These are phyloP conservation scores for Epistrophe eligans DNA, from an alignment of 2,888 invertebrate species.

Conservation along the genomic window DNA sequence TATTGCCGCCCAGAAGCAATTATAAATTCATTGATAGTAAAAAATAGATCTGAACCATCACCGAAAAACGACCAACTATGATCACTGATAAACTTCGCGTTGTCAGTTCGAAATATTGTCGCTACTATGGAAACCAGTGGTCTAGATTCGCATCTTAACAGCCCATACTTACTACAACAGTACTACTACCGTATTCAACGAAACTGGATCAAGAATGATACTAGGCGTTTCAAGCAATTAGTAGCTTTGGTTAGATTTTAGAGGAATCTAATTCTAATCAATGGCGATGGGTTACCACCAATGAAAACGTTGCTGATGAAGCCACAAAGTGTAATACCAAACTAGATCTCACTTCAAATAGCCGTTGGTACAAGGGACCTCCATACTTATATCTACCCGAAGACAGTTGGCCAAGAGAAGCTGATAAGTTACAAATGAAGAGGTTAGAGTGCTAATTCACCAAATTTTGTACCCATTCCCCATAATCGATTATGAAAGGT, in stretches of 20 bases:
- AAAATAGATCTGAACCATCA: slow-evolving; percentile 29
- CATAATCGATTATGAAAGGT: neutral
- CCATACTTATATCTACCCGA: neutral
- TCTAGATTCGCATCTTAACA: slow-evolving; percentile 44
- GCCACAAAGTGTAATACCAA: slow-evolving; percentile 17
- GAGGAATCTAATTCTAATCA: slow-evolving; percentile 4
- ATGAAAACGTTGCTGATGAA: slow-evolving; percentile 45
- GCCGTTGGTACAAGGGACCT: slow-evolving; percentile 16
- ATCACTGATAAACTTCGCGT: slow-evolving; percentile 41
- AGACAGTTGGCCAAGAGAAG: neutral
- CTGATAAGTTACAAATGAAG: neutral
- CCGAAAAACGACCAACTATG: slow-evolving; percentile 9
- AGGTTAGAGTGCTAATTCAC: neutral
- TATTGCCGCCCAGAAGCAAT: slow-evolving; percentile 61
- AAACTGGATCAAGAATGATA: slow-evolving; percentile 7
- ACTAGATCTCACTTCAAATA: neutral
- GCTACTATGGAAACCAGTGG: slow-evolving; percentile 61
- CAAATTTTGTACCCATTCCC: neutral
- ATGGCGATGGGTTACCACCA: slow-evolving; percentile 25
- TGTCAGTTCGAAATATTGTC: slow-evolving; percentile 57
- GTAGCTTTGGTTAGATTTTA: slow-evolving; percentile 24
- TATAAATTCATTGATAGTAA: slow-evolving; percentile 43
- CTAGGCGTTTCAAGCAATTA: slow-evolving; percentile 34
- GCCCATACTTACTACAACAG: slow-evolving; percentile 64
- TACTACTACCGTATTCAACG: slow-evolving; percentile 31